Conservation (phyloP, 2,113 vertebrate genomes). For the Corythoichthys haematopterus region DNA sequence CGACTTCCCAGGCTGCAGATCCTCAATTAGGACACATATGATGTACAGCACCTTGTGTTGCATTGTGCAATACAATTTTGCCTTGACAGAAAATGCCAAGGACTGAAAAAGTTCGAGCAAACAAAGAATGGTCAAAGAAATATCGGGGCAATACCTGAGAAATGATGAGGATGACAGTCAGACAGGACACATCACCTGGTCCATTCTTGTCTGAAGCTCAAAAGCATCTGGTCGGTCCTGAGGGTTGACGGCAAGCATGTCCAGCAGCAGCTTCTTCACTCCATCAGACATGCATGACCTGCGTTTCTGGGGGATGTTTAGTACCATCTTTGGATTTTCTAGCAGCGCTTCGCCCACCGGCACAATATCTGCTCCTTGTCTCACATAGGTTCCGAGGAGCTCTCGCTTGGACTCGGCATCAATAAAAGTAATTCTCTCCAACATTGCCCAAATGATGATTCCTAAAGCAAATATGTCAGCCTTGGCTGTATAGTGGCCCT, state of each 20-base stretch:
- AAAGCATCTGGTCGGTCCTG: slow-evolving; percentile 91
- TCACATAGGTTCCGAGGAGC: slow-evolving; percentile 88
- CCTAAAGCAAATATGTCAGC: slow-evolving; percentile 95
- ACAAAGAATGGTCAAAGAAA: background rate
- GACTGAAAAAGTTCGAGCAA: background rate
- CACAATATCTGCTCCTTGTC: slow-evolving; percentile 87
- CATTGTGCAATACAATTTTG: too few relatives aligned
- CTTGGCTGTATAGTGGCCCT: slow-evolving; percentile 96
- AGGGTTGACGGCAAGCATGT: slow-evolving; percentile 94
- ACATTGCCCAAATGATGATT: slow-evolving; percentile 98
- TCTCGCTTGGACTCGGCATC: slow-evolving; percentile 89
- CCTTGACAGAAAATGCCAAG: background rate
- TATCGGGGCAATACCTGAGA: slow-evolving; percentile 19
- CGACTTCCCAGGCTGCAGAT: too few relatives aligned
- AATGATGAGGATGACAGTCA: slow-evolving; percentile 28
- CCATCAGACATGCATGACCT: slow-evolving; percentile 89
- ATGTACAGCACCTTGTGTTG: too few relatives aligned
- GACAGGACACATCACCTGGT: slow-evolving; percentile 77
- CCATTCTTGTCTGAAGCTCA: slow-evolving; percentile 88
- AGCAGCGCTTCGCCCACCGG: slow-evolving; percentile 93
- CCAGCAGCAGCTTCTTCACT: slow-evolving; percentile 86
- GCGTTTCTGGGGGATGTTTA: slow-evolving; percentile 90
- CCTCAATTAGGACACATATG: too few relatives aligned
- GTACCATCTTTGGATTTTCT: slow-evolving; percentile 95
- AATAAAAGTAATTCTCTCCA: slow-evolving; percentile 93